phyloP scores from a whole-genome alignment of 2,113 vertebrate genomes.

The Rissa tridactyla region DNA sequence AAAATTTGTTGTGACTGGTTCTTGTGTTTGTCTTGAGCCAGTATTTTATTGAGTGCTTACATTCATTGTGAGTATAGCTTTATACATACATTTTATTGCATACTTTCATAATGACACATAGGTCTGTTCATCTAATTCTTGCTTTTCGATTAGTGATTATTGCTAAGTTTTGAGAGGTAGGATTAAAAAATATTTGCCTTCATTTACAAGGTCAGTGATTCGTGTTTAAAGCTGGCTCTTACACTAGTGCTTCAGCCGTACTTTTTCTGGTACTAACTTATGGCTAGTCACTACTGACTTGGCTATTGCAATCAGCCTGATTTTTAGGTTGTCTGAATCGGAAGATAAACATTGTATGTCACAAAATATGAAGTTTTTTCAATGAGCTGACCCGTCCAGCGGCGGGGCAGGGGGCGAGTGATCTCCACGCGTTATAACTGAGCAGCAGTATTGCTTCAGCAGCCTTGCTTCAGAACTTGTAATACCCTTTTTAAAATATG shows the following conservation, averaged over 20 bases:
- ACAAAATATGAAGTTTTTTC: neutral
- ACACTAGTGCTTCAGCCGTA: neutral
- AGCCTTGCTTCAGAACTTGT: neutral
- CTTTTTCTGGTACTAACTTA: neutral
- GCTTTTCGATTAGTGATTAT: neutral
- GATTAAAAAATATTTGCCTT: neutral
- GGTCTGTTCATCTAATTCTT: neutral
- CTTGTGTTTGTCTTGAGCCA: neutral
- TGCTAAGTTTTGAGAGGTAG: neutral
- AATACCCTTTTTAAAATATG: neutral
- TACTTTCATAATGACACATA: neutral
- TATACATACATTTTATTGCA: neutral
- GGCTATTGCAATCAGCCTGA: neutral
- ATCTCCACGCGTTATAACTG: neutral
- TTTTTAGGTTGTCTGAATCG: neutral
- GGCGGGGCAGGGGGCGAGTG: rapidly evolving
- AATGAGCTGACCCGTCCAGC: neutral
- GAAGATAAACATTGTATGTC: neutral
- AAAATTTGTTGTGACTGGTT: neutral
- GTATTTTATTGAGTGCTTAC: neutral
- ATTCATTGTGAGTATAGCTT: neutral
- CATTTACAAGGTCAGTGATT: neutral
- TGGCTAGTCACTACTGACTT: neutral
- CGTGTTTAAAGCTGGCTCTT: neutral
- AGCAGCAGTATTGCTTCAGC: neutral